Percentiles rank a stretch among this genome's conserved stretches.
phyloP scores from a whole-genome alignment of 2,888 invertebrate genomes.

The Protodeltote pygarga region DNA sequence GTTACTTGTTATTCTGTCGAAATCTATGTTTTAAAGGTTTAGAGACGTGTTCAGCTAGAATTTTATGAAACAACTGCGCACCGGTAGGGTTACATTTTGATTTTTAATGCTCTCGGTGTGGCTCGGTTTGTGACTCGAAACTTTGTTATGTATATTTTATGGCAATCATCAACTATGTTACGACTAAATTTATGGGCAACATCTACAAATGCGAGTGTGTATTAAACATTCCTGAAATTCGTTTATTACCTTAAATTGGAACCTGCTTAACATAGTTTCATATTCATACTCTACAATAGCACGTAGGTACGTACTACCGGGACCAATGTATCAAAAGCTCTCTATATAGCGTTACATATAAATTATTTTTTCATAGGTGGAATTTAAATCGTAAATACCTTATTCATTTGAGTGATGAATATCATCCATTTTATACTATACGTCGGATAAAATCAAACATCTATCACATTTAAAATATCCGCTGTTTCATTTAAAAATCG shows the following conservation, averaged over 20 bases:
- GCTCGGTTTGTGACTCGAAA: slow-evolving; percentile 29
- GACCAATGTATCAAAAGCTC: slow-evolving; percentile 4
- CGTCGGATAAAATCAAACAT: slow-evolving; percentile 42
- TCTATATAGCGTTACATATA: slow-evolving; percentile 9
- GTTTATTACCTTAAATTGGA: slow-evolving; percentile 5
- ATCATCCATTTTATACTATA: slow-evolving; percentile 34
- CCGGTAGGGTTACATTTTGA: slow-evolving; percentile 48
- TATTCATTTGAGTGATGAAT: slow-evolving; percentile 26
- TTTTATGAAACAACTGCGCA: slow-evolving; percentile 61
- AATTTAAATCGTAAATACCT: slow-evolving; percentile 25
- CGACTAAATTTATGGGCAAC: slow-evolving; percentile 42
- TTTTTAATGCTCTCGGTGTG: slow-evolving; percentile 49
- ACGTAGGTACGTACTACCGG: neutral
- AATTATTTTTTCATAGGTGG: slow-evolving; percentile 22
- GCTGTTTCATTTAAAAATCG: slow-evolving; percentile 65
- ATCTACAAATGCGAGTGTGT: slow-evolving; percentile 29
- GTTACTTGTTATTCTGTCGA: slow-evolving; percentile 68
- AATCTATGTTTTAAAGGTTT: slow-evolving; percentile 69
- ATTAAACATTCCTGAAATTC: slow-evolving; percentile 30
- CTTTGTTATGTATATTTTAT: slow-evolving; percentile 47
- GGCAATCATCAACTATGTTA: slow-evolving; percentile 47
- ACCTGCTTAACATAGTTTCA: slow-evolving; percentile 8
- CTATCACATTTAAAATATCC: slow-evolving; percentile 46
- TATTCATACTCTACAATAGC: neutral
- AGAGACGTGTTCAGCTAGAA: slow-evolving; percentile 62